These are phyloP conservation scores for Drosophila trapezifrons DNA, from an alignment of 1,140 invertebrate species.

Conservation along the genomic window DNA sequence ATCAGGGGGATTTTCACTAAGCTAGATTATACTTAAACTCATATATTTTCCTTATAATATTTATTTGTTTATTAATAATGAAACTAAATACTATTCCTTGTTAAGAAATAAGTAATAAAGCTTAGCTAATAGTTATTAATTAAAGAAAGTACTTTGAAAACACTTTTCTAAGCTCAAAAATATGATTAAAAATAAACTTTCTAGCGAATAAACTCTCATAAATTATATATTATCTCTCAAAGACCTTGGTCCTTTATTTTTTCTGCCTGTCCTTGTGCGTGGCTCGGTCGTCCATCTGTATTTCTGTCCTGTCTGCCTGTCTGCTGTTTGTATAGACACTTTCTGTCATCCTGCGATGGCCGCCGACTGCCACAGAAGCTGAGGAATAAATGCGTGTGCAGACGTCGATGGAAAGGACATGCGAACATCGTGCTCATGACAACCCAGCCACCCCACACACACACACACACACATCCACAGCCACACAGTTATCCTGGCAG, in stretches of 20 bases:
- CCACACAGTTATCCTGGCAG: slow-evolving; percentile 27
- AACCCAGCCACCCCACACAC: slow-evolving; percentile 22
- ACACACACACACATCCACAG: slow-evolving; percentile 33
- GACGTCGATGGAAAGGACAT: slow-evolving; percentile 38
- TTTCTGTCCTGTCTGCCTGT: slow-evolving; percentile 16
- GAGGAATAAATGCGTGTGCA: slow-evolving; percentile 53
- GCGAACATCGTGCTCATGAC: slow-evolving; percentile 49
- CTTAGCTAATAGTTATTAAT: too few relatives aligned
- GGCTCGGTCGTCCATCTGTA: slow-evolving; percentile 5
- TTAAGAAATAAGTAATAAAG: too few relatives aligned
- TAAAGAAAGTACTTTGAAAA: too few relatives aligned
- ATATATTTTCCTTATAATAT: background rate
- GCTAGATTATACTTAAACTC: background rate
- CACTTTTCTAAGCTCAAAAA: background rate
- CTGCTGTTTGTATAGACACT: slow-evolving; percentile 51
- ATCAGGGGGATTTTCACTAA: background rate
- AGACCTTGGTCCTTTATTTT: background rate
- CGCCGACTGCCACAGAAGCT: slow-evolving; percentile 41
- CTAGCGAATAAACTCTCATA: background rate
- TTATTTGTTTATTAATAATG: background rate
- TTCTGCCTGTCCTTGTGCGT: slow-evolving; percentile 13
- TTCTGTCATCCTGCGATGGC: slow-evolving; percentile 51
- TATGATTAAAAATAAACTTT: slow-evolving; percentile 1
- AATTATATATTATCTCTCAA: background rate
- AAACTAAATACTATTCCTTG: too few relatives aligned